Conservation (phyloP, 2,113 vertebrate species). For the Tetraodon nigroviridis region DNA sequence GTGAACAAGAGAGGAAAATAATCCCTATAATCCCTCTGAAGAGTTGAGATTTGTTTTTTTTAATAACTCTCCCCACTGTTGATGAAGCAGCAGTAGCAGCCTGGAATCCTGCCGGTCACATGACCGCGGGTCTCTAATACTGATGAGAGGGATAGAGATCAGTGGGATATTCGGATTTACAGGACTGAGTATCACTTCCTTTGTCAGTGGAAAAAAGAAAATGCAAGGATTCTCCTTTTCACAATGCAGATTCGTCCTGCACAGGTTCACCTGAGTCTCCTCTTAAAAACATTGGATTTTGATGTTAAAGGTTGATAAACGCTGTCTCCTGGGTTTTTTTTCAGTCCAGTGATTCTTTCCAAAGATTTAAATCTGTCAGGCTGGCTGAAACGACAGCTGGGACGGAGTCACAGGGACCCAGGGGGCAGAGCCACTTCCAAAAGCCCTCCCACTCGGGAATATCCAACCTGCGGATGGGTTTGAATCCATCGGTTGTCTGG, state of each 20-base stretch:
- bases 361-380: constrained; percentile 14
- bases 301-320: background rate
- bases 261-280: constrained; percentile 16
- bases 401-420: constrained; percentile 1
- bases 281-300: constrained; percentile 9
- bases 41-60: no score
- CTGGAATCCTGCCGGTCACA: constrained; percentile 5
- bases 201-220: constrained; percentile 12
- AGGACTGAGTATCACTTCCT: constrained; percentile 21
- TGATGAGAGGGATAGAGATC: constrained; percentile 25
- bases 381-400: background rate
- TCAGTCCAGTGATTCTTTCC: constrained; percentile 4
- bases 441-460: constrained; percentile 1
- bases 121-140: constrained; percentile 12
- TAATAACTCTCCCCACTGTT: no score
- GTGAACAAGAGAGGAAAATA: no score
- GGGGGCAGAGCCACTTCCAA: constrained; percentile 9
- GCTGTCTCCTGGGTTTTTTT: background rate
- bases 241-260: constrained; percentile 39
- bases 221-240: constrained; percentile 47
- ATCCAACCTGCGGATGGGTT: constrained; percentile 3
- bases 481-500: constrained; percentile 1
- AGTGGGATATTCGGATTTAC: constrained; percentile 44
- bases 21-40: no score
- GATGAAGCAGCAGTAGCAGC: constrained; percentile 7